phyloP scores from a whole-genome alignment of 2,113 vertebrate species.

The Entomyzon cyanotis region DNA sequence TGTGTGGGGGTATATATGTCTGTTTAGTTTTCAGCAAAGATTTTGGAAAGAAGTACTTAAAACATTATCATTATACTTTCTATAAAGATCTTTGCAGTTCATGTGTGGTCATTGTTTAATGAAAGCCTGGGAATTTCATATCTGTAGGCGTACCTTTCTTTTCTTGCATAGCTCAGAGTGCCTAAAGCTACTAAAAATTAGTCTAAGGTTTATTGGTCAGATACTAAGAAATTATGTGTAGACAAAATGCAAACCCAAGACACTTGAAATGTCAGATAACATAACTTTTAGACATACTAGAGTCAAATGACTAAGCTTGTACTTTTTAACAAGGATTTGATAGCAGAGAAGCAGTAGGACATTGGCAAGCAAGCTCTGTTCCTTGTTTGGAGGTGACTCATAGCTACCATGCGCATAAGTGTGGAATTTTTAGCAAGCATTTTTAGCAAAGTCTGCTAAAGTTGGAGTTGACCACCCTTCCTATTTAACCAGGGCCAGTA shows the following conservation, averaged over 20 bases:
- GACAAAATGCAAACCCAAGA: background rate
- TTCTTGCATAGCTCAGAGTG: background rate
- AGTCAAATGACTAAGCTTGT: background rate
- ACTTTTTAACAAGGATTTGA: background rate
- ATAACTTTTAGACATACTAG: background rate
- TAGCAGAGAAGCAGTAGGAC: background rate
- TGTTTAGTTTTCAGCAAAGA: background rate
- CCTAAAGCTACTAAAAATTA: background rate
- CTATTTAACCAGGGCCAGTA: background rate
- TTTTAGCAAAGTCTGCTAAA: background rate
- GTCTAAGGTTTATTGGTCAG: background rate
- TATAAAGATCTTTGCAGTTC: background rate
- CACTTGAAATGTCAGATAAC: background rate
- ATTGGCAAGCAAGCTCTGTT: background rate
- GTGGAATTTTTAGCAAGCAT: background rate
- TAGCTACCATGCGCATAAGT: background rate
- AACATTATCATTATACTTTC: background rate
- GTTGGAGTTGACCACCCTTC: background rate
- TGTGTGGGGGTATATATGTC: background rate
- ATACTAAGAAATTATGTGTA: background rate
- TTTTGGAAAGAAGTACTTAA: background rate
- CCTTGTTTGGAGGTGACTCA: background rate
- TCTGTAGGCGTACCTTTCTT: background rate
- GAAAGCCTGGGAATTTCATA: background rate
- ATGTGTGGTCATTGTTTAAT: background rate